Base-by-base conservation (phyloP, 2,888 invertebrate species). In the Epistrophe eligans region DNA sequence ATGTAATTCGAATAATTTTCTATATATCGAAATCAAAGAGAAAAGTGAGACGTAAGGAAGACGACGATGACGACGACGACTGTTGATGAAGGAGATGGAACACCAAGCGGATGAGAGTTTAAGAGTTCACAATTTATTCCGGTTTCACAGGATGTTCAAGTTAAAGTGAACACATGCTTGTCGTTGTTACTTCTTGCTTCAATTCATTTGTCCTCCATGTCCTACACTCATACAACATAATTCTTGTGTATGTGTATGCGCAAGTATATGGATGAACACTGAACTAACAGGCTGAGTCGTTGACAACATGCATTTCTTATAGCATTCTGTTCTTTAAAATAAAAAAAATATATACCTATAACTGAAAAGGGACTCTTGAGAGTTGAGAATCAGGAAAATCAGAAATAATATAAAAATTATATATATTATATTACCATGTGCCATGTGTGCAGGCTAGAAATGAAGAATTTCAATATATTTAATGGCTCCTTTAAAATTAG, bases 131-230 rank as follows among this genome's bases (percentile, higher is more conserved):
- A 82, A 80, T 80, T 84, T 80, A 84, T 88, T 88, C 88, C 88
- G 88, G 88, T 88, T 88, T 84, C 88, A 88, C 88, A 88, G 88
- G 88, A 88, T 88, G 79, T 84, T 77, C 77, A 84, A 84, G 84
- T 84, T 84, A 77, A 84, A 83, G 72, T 80, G 88, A 88, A 84
- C 88, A 88, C 84, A 88, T 88, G 88, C 77, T 80, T 60, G 45
- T 67, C 52, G 79, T 48, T 71, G 35, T 76, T 77, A 43, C 64
- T 55, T 76, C 40, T 76, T 55, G 28, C 66, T 66, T 35, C 62
- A 45, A 17, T 43, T 72, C 15, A 17, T 32, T 72, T 45, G 9
- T 57, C 17, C 35, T 45, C 9, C 17, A 58, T 58, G 28, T 55
- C 43, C 72, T 19, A 32, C 55, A 38, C 10, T 35, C 7, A 32